These are phyloP conservation scores for Geopemphigus sp. DNA, from an alignment of 1,140 invertebrate genomes.

Conservation along the genomic window DNA sequence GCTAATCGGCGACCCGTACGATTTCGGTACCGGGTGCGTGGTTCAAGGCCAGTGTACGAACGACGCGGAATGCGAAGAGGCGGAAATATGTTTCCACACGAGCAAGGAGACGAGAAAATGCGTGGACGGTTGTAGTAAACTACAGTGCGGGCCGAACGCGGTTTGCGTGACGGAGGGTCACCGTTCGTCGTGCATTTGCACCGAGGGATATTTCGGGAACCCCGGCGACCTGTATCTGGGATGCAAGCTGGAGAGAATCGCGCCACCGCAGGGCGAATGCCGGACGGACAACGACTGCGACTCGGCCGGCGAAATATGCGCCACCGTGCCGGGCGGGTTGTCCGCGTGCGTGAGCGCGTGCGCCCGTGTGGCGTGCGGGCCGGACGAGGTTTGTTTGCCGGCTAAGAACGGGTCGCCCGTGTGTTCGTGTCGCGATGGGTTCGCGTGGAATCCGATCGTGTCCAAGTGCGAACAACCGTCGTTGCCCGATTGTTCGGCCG, in stretches of 20 bases:
- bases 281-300: conserved; percentile 69
- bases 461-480: conserved; percentile 81
- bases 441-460: conserved; percentile 76
- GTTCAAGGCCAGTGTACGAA: conserved; percentile 71
- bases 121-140: conserved; percentile 71
- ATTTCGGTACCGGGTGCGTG: conserved; percentile 68
- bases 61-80: conserved; percentile 74
- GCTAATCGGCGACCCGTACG: conserved; percentile 74
- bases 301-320: conserved; percentile 63
- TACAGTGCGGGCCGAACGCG: conserved; percentile 79
- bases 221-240: conserved; percentile 71
- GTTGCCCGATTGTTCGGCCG: conserved; percentile 72
- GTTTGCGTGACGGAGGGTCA: conserved; percentile 65
- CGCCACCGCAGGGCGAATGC: conserved; percentile 73
- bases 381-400: conserved; percentile 74
- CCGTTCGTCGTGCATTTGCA: conserved; percentile 65
- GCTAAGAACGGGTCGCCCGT: conserved; percentile 66
- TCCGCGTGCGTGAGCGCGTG: conserved; percentile 75
- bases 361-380: conserved; percentile 72
- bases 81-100: conserved; percentile 82
- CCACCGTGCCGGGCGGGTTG: conserved; percentile 59
- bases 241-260: conserved; percentile 75
- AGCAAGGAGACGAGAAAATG: conserved; percentile 79
- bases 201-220: conserved; percentile 62
- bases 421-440: conserved; percentile 74